Percentiles rank a stretch among this genome's conserved stretches.
These are phyloP conservation scores for Coenonympha arcania DNA, from an alignment of 2,888 invertebrate species.

Conservation along the genomic window DNA sequence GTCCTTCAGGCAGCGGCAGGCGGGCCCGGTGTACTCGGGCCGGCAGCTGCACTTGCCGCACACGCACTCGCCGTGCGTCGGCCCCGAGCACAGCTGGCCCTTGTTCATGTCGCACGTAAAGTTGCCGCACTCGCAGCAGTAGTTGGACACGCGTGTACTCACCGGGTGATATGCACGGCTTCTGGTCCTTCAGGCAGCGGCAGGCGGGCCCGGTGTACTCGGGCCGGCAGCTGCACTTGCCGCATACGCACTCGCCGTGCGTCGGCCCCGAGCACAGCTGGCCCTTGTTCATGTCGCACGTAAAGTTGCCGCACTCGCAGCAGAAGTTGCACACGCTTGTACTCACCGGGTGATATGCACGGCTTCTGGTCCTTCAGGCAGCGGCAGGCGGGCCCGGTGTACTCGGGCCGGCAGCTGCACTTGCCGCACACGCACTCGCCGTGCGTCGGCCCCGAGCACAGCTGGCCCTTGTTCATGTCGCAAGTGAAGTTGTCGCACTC, in stretches of 20 bases:
- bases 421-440: conserved; percentile 92
- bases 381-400: conserved; percentile 88
- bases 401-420: conserved; percentile 86
- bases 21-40: too few species aligned
- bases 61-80: too few species aligned
- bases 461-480: conserved; percentile 84
- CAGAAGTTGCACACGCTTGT: too few species aligned
- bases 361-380: conserved; percentile 83
- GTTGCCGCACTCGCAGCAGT: too few species aligned
- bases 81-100: conserved; percentile 40
- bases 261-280: conserved; percentile 45
- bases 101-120: background rate
- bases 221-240: too few species aligned
- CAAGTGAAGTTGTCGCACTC: conserved; percentile 98
- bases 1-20: too few species aligned
- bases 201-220: too few species aligned
- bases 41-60: too few species aligned
- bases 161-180: too few species aligned
- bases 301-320: conserved; percentile 97
- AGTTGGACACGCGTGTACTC: too few species aligned
- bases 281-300: background rate
- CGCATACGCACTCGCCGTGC: too few species aligned
- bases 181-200: too few species aligned
- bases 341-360: conserved; percentile 79
- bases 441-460: conserved; percentile 86